These are phyloP conservation scores for Drosophila teissieri DNA, from an alignment of 1,140 invertebrate species.

Conservation along the genomic window DNA sequence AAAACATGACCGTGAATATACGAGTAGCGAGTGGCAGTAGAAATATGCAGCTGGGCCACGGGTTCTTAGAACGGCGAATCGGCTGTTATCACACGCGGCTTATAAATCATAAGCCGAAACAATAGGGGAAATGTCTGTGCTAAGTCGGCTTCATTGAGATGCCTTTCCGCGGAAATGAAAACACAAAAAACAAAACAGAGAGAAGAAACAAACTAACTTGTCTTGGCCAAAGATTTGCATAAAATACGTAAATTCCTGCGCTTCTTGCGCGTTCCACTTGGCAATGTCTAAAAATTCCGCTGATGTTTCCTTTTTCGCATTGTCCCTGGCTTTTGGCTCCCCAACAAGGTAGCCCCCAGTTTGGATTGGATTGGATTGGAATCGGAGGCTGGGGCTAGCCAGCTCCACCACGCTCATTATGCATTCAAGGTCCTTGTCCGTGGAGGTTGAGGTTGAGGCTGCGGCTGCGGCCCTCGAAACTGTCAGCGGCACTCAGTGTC, in stretches of 20 bases:
- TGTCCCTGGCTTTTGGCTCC: slow-evolving; percentile 41
- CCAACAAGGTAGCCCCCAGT: slow-evolving; percentile 28
- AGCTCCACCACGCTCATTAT: slow-evolving; percentile 62
- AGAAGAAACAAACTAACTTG: slow-evolving; percentile 19
- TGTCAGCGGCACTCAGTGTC: slow-evolving; percentile 68
- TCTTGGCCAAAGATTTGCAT: slow-evolving; percentile 64
- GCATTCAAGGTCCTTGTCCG: slow-evolving; percentile 80
- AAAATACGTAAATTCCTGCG: slow-evolving; percentile 73
- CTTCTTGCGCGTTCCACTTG: slow-evolving; percentile 57
- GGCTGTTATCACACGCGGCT: slow-evolving; percentile 42
- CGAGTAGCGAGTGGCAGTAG: neutral
- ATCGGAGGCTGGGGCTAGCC: neutral
- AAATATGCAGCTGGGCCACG: slow-evolving; percentile 22
- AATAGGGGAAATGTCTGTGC: slow-evolving; percentile 51
- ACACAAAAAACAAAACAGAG: neutral
- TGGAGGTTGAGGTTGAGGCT: slow-evolving; percentile 67
- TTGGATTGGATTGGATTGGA: slow-evolving; percentile 4
- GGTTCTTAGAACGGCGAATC: slow-evolving; percentile 48
- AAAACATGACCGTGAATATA: slow-evolving; percentile 29
- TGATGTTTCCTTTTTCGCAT: slow-evolving; percentile 72
- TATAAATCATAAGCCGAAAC: slow-evolving; percentile 69
- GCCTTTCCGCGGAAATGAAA: slow-evolving; percentile 48
- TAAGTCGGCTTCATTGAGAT: slow-evolving; percentile 27
- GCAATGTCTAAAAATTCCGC: slow-evolving; percentile 78
- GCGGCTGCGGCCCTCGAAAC: slow-evolving; percentile 64